Percentiles rank a stretch among this genome's conserved stretches.
phyloP scores from a whole-genome alignment of 1,140 invertebrate genomes.

The Dendrolimus punctatus region DNA sequence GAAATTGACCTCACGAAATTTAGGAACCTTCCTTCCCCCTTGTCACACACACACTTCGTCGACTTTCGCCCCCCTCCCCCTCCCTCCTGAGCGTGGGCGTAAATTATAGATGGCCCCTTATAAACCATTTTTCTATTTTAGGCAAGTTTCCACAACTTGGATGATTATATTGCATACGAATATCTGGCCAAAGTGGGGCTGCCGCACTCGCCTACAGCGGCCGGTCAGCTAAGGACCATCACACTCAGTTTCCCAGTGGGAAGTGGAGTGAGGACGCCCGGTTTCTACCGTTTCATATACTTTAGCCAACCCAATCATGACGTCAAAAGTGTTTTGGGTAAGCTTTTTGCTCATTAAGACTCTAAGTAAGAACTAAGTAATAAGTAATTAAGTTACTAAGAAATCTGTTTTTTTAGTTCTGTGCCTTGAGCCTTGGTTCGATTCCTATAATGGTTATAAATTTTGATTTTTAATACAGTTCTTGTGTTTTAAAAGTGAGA shows the following conservation, averaged over 20 bases:
- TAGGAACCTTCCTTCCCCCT: no score
- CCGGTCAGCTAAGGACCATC: slow-evolving; percentile 72
- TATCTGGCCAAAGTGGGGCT: slow-evolving; percentile 75
- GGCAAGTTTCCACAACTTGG: slow-evolving; percentile 84
- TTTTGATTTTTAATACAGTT: no score
- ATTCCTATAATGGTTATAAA: no score
- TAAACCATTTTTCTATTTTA: slow-evolving; percentile 44
- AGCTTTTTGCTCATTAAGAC: slow-evolving; percentile 9
- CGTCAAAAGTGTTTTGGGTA: slow-evolving; percentile 73
- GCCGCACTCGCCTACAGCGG: slow-evolving; percentile 25
- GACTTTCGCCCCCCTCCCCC: no score
- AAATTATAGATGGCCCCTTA: neutral
- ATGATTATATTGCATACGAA: slow-evolving; percentile 89
- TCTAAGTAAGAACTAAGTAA: no score
- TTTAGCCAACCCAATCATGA: slow-evolving; percentile 80
- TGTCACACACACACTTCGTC: no score
- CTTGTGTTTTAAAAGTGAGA: no score
- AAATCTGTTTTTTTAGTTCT: no score
- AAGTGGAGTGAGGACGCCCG: slow-evolving; percentile 74
- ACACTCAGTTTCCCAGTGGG: slow-evolving; percentile 68
- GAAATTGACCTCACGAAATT: no score
- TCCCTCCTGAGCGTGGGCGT: neutral
- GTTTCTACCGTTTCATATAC: slow-evolving; percentile 82
- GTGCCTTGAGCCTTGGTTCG: no score
- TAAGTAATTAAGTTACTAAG: no score